phyloP scores from a whole-genome alignment of 2,888 invertebrate genomes.

The Byasa hedistus region DNA sequence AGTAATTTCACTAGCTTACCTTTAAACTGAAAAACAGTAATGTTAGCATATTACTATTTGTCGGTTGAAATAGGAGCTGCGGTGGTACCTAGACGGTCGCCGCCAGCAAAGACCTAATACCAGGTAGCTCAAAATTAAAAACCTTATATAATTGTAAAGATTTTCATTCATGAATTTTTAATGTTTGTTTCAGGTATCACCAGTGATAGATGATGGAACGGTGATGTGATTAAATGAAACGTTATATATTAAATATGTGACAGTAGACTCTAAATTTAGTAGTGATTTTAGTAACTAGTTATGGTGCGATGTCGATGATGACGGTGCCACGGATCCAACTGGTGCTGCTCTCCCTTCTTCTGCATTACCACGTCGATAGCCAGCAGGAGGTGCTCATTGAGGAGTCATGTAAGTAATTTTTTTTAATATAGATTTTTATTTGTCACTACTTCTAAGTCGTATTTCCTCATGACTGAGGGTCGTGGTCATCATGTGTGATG shows the following conservation, averaged over 20 bases:
- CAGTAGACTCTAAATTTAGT: conserved; percentile 9
- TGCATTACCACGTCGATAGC: conserved; percentile 62
- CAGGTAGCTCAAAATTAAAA: too few relatives aligned
- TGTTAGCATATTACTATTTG: too few relatives aligned
- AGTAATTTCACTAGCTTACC: too few relatives aligned
- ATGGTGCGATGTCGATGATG: conserved; percentile 42
- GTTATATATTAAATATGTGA: conserved; percentile 10
- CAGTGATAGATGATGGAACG: background rate
- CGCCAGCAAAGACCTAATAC: too few relatives aligned
- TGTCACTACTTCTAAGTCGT: background rate
- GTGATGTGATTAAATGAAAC: conserved; percentile 25
- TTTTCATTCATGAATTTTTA: background rate
- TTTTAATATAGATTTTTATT: conserved; percentile 1
- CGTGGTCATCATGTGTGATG: too few relatives aligned
- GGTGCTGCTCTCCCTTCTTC: conserved; percentile 51
- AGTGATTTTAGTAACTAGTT: conserved; percentile 35
- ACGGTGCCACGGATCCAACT: conserved; percentile 49
- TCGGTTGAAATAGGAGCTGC: too few relatives aligned
- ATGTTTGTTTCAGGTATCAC: conserved; percentile 19
- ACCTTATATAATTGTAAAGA: too few relatives aligned
- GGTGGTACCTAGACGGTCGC: too few relatives aligned
- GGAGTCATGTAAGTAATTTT: conserved; percentile 58
- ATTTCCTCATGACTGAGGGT: too few relatives aligned
- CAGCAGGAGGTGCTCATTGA: conserved; percentile 69
- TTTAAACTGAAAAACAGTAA: too few relatives aligned